Percentiles rank a stretch among this genome's conserved stretches.
These are phyloP conservation scores for Podarcis siculus DNA, from an alignment of 2,797 vertebrate genomes.

Conservation along the genomic window DNA sequence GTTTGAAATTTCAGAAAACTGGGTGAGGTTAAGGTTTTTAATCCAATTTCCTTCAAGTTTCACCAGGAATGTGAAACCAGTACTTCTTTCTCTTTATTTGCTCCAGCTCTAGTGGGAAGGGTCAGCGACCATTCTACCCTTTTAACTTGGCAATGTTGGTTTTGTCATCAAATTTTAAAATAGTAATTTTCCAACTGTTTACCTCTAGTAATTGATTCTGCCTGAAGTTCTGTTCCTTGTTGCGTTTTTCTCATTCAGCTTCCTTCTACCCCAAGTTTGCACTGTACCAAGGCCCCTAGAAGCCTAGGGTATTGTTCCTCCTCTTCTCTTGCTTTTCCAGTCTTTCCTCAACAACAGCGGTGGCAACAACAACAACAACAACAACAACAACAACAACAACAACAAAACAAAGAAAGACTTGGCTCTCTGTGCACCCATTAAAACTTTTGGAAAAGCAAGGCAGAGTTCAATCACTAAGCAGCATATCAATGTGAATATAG, in stretches of 20 bases:
- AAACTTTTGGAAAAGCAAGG: background rate
- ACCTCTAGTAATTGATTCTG: background rate
- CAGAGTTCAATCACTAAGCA: background rate
- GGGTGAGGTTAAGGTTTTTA: background rate
- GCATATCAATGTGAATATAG: background rate
- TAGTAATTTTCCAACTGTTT: background rate
- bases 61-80: background rate
- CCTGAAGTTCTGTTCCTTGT: background rate
- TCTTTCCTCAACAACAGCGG: background rate
- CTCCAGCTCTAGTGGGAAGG: background rate
- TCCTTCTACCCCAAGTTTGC: background rate
- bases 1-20: background rate
- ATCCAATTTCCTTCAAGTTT: background rate
- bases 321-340: background rate
- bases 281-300: background rate
- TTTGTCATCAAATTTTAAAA: slow-evolving; percentile 10
- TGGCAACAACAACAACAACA: too few relatives aligned
- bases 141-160: background rate
- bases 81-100: background rate
- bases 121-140: background rate
- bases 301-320: background rate
- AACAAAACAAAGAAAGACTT: background rate
- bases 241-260: background rate
- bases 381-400: too few relatives aligned
- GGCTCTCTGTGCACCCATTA: background rate